Evolutionary conservation across 2,113 vertebrate genomes (phyloP), one percentile per base, ranked within the genome.

Genomic region (Aepyceros melampus): DNA sequence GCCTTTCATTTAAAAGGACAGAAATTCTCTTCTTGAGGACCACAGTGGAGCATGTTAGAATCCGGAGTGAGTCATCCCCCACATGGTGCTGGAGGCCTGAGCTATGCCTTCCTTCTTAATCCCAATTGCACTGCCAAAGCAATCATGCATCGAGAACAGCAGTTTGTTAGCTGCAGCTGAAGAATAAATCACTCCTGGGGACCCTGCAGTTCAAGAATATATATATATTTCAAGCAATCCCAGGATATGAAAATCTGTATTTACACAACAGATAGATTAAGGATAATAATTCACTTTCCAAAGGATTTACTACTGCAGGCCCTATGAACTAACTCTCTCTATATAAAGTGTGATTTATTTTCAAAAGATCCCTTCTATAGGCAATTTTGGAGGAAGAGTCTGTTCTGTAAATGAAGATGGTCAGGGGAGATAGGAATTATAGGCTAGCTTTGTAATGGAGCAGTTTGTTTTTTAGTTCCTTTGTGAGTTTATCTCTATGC

Each of bases 211-310:
- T 91, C 23, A 82, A 85, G 64, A n/a, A n/a, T 58, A 8, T 67
- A 40, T 74, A 74, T 49, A 89, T 19, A 83, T 67, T 85, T 87
- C 51, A 88, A 53, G 85, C 14, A 81, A 79, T 93, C 53, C 17
- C 14, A 64, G 53, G 17, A 40, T 82, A 13, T 53, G 67, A 67
- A 95, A 85, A 82, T 85, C 40, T 85, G 6, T 84, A 13, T 82
- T 93, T 86, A 92, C 9, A 71, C 45, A 93, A 62, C 47, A 67
- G 51, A n/a, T 91, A 89, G 88, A 91, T 91, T 95, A 90, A 96
- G 55, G 87, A 23, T 43, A 95, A 92, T 76, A 49, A 89, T 82
- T 94, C 51, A 55, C 83, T 83, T 96, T 64, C 74, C 55, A 56
- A 87, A 94, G 45, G 96, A 85, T 33, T 90, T 94, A 86, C 40